Evolutionary conservation across 1,140 invertebrate species (phyloP).

Genomic region (Anagrus nilaparvatae): DNA sequence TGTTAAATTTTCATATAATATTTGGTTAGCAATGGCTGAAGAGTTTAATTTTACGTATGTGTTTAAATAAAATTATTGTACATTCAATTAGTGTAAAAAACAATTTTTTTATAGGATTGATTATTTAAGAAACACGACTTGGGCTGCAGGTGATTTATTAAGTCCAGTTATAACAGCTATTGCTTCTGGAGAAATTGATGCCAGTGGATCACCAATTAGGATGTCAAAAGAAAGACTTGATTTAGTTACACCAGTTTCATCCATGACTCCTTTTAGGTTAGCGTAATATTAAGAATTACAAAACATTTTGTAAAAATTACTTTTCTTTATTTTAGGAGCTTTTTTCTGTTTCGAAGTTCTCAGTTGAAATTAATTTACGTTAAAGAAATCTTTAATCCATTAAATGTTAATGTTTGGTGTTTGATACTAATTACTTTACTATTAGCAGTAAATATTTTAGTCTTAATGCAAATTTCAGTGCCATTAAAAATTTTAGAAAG

Average conservation of each 20-base stretch:
- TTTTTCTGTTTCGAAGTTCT: too few species aligned
- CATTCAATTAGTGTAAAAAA: too few species aligned
- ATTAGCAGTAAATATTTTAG: too few species aligned
- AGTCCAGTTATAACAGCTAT: constrained; percentile 3
- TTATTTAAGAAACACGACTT: neutral
- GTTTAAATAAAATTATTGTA: neutral
- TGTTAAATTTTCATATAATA: neutral
- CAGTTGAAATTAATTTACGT: too few species aligned
- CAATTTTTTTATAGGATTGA: constrained; percentile 6
- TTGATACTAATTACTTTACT: too few species aligned
- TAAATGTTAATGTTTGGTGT: too few species aligned
- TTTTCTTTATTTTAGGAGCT: constrained; percentile 3
- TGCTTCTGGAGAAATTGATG: constrained; percentile 7
- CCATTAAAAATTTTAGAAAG: too few species aligned
- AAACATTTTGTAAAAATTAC: neutral
- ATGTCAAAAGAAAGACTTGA: constrained; percentile 1
- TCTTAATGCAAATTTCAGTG: too few species aligned
- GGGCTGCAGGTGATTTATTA: neutral
- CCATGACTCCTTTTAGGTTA: constrained; percentile 5
- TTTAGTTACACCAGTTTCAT: constrained; percentile 6
- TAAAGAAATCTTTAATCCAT: too few species aligned
- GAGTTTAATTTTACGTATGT: constrained; percentile 10
- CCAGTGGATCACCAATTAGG: constrained; percentile 4
- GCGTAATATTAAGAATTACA: neutral
- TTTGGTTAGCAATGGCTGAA: constrained; percentile 2